Percentiles rank a stretch among this genome's conserved stretches.
Conservation (phyloP, 2,113 vertebrate genomes). For the Propithecus coquereli region DNA sequence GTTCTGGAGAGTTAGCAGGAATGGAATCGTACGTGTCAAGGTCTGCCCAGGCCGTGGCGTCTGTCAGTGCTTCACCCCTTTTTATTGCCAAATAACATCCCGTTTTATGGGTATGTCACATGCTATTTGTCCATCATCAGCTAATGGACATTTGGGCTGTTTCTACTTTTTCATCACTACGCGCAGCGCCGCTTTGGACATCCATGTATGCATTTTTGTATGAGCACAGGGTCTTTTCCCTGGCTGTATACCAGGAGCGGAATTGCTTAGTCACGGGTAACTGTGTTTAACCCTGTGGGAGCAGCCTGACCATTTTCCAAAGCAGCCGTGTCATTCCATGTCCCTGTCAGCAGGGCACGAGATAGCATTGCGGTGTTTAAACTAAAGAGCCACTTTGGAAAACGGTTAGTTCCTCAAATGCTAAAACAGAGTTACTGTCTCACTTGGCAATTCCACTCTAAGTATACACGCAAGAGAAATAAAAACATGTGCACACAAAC, state of each 20-base stretch:
- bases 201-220: neutral
- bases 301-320: neutral
- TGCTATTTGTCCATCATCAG: neutral
- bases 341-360: too few species aligned
- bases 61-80: neutral
- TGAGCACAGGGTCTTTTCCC: neutral
- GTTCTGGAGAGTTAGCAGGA: neutral
- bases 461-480: neutral
- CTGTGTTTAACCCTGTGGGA: neutral
- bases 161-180: neutral
- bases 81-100: too few species aligned
- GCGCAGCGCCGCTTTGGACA: neutral
- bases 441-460: neutral
- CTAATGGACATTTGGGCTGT: neutral
- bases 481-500: neutral
- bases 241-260: too few species aligned
- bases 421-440: neutral
- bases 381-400: neutral
- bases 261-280: neutral
- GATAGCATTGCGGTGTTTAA: neutral
- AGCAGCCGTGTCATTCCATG: neutral
- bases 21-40: neutral
- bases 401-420: neutral
- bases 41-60: too few species aligned
- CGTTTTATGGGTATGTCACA: neutral